Conservation (phyloP, 2,113 vertebrate genomes). For the Colaptes auratus region DNA sequence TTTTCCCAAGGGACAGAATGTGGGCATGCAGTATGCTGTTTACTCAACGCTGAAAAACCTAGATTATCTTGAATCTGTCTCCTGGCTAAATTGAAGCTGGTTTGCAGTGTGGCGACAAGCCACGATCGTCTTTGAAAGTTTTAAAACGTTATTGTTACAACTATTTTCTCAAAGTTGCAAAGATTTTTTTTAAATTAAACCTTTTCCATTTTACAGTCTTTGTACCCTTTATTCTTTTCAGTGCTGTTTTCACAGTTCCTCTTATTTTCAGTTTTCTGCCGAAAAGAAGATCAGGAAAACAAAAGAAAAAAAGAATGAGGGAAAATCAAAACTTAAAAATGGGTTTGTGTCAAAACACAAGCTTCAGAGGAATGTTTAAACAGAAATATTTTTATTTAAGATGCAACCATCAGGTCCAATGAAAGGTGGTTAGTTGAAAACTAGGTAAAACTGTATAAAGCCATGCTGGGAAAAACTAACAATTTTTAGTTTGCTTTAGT, state of each 20-base stretch:
- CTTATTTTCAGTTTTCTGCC: not conserved
- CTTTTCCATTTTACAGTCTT: not conserved
- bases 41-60: not conserved
- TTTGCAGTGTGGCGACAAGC: not conserved
- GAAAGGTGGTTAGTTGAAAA: not conserved
- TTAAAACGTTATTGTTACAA: not conserved
- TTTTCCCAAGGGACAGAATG: not conserved
- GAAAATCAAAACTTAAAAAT: constrained; percentile 2
- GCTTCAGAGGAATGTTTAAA: not conserved
- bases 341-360: not conserved
- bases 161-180: not conserved
- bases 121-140: not conserved
- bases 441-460: not conserved
- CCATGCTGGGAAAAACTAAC: not conserved
- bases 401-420: constrained; percentile 1
- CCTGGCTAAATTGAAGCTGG: not conserved
- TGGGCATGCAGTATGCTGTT: not conserved
- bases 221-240: not conserved
- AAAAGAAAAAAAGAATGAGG: not conserved
- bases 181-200: constrained; percentile 11
- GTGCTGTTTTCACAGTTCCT: not conserved
- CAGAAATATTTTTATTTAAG: not conserved
- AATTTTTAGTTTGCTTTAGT: not conserved
- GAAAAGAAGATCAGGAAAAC: not conserved
- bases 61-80: constrained; percentile 1